These are phyloP conservation scores for Heliconius nattereri DNA, from an alignment of 1,140 invertebrate species.

Conservation along the genomic window DNA sequence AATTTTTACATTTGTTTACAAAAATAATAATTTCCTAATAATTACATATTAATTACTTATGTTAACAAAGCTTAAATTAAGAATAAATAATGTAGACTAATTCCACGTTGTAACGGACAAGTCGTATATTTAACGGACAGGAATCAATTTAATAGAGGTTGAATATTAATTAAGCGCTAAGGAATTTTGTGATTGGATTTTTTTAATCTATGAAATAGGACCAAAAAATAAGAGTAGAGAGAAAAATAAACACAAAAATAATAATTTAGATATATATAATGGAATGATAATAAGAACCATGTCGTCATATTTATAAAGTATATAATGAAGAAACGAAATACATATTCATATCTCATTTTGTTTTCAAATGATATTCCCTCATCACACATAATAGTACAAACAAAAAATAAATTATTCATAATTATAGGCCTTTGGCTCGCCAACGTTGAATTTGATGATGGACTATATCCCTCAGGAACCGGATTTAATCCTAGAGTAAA, in stretches of 20 bases:
- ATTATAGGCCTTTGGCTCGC: not conserved
- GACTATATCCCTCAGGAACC: conserved; percentile 3
- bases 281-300: not conserved
- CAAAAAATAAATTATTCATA: not conserved
- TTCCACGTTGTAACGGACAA: conserved; percentile 26
- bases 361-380: not conserved
- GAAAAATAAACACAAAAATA: not conserved
- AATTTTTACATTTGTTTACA: not conserved
- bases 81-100: not conserved
- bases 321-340: not conserved
- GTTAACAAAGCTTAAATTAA: not conserved
- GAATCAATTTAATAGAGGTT: conserved; percentile 11
- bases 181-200: not conserved
- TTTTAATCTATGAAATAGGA: not conserved
- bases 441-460: conserved; percentile 3
- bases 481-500: not conserved
- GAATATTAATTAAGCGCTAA: conserved; percentile 12
- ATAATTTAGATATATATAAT: not conserved
- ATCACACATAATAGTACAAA: not conserved
- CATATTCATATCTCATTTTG: not conserved
- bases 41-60: not conserved
- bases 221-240: too few relatives aligned
- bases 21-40: too few relatives aligned
- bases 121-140: not conserved
- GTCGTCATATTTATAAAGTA: not conserved